Evolutionary conservation across 2,113 vertebrate species (phyloP).

Genomic region (Microtus richardsoni): DNA sequence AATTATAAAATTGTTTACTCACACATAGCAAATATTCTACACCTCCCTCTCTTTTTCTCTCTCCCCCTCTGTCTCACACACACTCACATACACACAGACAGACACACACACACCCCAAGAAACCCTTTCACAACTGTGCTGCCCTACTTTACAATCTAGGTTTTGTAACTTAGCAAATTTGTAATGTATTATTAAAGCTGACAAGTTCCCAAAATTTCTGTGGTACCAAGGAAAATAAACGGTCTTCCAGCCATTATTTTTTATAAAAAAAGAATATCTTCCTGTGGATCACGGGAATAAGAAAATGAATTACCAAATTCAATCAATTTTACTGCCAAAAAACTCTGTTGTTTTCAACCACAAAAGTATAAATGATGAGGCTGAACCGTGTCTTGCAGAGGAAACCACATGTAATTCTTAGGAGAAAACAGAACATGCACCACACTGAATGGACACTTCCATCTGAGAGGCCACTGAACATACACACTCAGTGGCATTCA

Average conservation of each 20-base stretch:
- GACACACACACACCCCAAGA: background rate
- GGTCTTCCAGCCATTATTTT: background rate
- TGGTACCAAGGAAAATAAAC: background rate
- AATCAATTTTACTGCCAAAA: background rate
- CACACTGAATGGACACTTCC: background rate
- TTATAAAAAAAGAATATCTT: background rate
- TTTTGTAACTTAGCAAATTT: background rate
- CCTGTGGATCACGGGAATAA: background rate
- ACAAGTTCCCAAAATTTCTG: background rate
- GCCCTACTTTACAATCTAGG: background rate
- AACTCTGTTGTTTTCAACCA: background rate
- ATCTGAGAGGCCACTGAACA: background rate
- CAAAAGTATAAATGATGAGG: constrained; percentile 7
- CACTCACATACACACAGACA: background rate
- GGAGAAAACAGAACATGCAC: background rate
- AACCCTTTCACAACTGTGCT: background rate
- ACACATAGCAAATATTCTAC: background rate
- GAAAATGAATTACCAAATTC: background rate
- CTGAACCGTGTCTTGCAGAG: background rate
- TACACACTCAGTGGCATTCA: background rate
- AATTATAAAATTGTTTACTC: background rate
- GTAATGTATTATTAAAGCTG: background rate
- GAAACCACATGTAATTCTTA: constrained; percentile 11
- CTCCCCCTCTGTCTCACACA: background rate
- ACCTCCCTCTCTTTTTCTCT: background rate